These are phyloP conservation scores for Empis stercorea DNA, from an alignment of 2,888 invertebrate genomes.

Conservation along the genomic window DNA sequence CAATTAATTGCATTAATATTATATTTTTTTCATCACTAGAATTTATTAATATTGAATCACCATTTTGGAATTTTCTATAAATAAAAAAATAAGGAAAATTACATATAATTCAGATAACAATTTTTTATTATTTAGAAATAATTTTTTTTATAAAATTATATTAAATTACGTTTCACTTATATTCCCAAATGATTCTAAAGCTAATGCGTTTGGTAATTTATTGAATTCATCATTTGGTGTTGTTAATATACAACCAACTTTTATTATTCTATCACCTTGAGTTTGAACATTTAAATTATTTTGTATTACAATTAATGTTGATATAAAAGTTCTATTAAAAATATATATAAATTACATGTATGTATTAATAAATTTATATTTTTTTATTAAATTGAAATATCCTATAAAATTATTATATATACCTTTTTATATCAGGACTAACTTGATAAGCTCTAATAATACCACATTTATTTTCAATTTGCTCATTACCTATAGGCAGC, in stretches of 20 bases:
- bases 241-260: constrained; percentile 62
- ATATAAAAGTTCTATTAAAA: constrained; percentile 52
- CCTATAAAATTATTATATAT: too few relatives aligned
- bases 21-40: constrained; percentile 19
- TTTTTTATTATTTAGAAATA: neutral
- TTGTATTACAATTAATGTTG: constrained; percentile 66
- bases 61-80: neutral
- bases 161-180: constrained; percentile 28
- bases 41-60: constrained; percentile 27
- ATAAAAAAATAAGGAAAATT: too few relatives aligned
- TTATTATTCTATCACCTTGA: constrained; percentile 68
- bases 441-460: constrained; percentile 34
- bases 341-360: neutral
- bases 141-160: neutral
- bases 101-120: too few relatives aligned
- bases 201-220: constrained; percentile 38
- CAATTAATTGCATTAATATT: constrained; percentile 43
- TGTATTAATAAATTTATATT: too few relatives aligned
- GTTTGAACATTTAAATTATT: constrained; percentile 75
- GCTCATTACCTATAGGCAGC: constrained; percentile 30
- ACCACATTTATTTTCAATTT: constrained; percentile 32
- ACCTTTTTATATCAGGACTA: constrained; percentile 7
- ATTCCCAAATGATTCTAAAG: constrained; percentile 39
- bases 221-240: constrained; percentile 15
- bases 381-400: neutral